A percentile compares a stretch with the other conserved stretches of the same genome.
Conservation (phyloP, 2,113 vertebrate genomes). For the Trichomycterus rosablanca region DNA sequence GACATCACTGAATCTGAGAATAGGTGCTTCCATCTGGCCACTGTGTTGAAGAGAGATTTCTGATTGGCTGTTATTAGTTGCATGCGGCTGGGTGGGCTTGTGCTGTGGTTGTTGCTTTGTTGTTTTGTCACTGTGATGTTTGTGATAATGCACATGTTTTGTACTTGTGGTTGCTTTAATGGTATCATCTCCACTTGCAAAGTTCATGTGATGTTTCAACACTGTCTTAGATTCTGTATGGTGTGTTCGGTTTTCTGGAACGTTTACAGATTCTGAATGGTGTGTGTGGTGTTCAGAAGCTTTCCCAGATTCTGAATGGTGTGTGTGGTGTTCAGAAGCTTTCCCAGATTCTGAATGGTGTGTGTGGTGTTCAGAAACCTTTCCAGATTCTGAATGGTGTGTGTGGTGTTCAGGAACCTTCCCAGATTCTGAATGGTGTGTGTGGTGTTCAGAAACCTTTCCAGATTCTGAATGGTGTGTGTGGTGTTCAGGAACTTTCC, state of each 20-base stretch:
- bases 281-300: background rate
- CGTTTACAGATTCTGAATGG: background rate
- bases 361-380: background rate
- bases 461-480: background rate
- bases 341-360: background rate
- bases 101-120: slow-evolving; percentile 47
- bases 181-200: slow-evolving; percentile 1
- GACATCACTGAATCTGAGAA: slow-evolving; percentile 30
- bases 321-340: background rate
- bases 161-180: slow-evolving; percentile 4
- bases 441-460: background rate
- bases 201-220: background rate
- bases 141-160: slow-evolving; percentile 9
- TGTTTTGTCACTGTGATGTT: slow-evolving; percentile 13
- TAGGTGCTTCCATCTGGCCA: slow-evolving; percentile 20
- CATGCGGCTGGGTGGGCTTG: background rate
- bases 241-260: background rate
- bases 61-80: slow-evolving; percentile 17
- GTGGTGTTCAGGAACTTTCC: background rate
- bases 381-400: background rate
- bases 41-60: slow-evolving; percentile 21
- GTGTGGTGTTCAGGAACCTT: background rate
- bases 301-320: background rate
- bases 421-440: background rate
- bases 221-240: background rate